Base-by-base conservation (phyloP, 2,113 vertebrate species). In the Lepus europaeus region DNA sequence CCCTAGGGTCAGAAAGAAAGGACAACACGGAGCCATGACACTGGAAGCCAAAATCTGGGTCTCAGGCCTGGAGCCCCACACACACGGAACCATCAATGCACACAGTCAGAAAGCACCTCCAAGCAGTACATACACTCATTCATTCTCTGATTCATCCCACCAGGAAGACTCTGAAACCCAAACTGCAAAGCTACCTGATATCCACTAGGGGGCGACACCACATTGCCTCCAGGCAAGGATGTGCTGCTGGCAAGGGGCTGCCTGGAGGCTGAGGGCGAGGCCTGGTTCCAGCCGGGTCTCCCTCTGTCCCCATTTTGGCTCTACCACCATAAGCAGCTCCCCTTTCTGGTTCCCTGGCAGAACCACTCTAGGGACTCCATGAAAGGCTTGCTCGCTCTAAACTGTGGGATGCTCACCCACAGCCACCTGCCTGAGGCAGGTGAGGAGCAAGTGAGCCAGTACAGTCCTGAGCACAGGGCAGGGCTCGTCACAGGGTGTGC, bases 251-350 rank as follows among this genome's bases (percentile, higher is more conserved):
- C 33, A 49, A 22, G 4, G 25, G 3, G 77, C 33, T 68, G 53
- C 23, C 39, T 31, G 25, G 33, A 27, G 7, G 53, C 16, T 7
- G 29, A 19, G 0, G 33, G 2, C 7, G 61, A 56, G 69, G 73
- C 16, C n/a, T 16, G 31, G 11, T 0, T 6, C 13, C 4, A 23
- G 63, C 31, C 49, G 64, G 11, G 23, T 22, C 49, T 80, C 9
- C 53, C 56, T 49, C 27, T 2, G 45, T 31, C 6, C 11, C 16
- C 23, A 36, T 14, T 33, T 25, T 78, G 9, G 45, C 11, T 1
- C 2, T 1, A 14, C 29, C 27, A 12, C 17, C 33, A 23, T 0
- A 0, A 33, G 11, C 19, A 56, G 61, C 5, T 9, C 33, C 22
- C 51, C 33, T 51, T 59, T 51, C 27, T 3, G 13, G 23, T n/a